Percentiles rank a stretch among this genome's conserved stretches.
Conservation (phyloP, 1,140 invertebrate genomes). For the Aricia agestis region DNA sequence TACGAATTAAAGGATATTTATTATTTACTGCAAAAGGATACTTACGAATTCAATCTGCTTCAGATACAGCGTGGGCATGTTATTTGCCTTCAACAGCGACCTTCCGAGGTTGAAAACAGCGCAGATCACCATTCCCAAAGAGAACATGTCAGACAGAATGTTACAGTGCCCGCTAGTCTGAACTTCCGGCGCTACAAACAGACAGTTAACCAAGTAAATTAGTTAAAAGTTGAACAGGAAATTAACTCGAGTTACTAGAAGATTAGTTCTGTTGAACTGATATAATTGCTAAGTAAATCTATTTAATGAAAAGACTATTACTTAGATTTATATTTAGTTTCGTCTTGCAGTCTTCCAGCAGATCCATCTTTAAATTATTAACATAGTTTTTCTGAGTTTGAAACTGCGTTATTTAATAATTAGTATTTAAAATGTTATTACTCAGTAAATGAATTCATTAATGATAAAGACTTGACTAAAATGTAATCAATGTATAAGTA, state of each 20-base stretch:
- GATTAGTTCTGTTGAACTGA: neutral
- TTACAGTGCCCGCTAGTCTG: constrained; percentile 89
- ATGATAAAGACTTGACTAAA: too few relatives aligned
- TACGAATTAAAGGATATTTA: too few relatives aligned
- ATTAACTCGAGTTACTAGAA: neutral
- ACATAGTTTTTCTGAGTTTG: too few relatives aligned
- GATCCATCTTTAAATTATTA: too few relatives aligned
- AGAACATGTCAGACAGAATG: constrained; percentile 95
- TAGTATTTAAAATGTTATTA: too few relatives aligned
- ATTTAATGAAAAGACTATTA: neutral
- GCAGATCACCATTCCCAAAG: constrained; percentile 94
- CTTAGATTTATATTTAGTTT: neutral
- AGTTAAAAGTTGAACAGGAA: constrained; percentile 2
- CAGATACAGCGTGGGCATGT: constrained; percentile 89
- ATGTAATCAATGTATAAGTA: too few relatives aligned
- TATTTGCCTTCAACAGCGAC: constrained; percentile 91
- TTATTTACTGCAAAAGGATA: too few relatives aligned
- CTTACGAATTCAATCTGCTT: constrained; percentile 95
- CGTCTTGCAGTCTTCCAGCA: neutral
- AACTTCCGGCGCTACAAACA: constrained; percentile 87
- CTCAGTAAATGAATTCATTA: too few relatives aligned
- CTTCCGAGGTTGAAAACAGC: constrained; percentile 93
- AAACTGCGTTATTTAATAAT: too few relatives aligned
- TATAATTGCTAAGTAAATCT: neutral
- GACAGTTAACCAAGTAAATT: neutral